These are phyloP conservation scores for Hystrix brachyura DNA, from an alignment of 2,113 vertebrate species.

Conservation along the genomic window DNA sequence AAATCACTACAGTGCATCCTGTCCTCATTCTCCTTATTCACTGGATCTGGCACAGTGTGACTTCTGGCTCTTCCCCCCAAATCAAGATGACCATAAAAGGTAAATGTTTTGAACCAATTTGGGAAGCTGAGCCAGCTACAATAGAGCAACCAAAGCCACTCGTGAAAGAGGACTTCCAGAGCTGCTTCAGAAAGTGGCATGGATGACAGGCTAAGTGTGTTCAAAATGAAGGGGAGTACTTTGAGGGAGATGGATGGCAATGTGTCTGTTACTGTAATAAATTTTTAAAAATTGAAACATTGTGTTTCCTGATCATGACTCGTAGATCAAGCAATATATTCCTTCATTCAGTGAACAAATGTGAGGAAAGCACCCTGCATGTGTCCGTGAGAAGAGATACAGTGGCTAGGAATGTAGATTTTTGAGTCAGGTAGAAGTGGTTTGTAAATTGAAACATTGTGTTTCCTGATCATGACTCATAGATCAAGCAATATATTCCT, in stretches of 20 bases:
- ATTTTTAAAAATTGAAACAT: neutral
- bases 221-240: neutral
- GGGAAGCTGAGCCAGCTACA: neutral
- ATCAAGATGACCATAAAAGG: neutral
- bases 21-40: neutral
- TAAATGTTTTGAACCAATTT: neutral
- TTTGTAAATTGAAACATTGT: too few species aligned
- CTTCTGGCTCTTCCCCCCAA: neutral
- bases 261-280: neutral
- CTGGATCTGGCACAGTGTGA: neutral
- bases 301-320: neutral
- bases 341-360: neutral
- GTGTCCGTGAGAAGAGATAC: neutral
- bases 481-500: neutral
- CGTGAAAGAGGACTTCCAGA: neutral
- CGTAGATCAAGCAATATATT: neutral
- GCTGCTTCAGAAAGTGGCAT: neutral
- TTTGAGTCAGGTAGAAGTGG: neutral
- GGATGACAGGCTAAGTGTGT: neutral
- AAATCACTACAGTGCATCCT: neutral
- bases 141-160: neutral
- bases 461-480: too few species aligned
- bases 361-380: neutral
- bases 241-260: neutral
- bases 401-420: neutral